phyloP scores from a whole-genome alignment of 1,140 invertebrate species.

The Cherax quadricarinatus region DNA sequence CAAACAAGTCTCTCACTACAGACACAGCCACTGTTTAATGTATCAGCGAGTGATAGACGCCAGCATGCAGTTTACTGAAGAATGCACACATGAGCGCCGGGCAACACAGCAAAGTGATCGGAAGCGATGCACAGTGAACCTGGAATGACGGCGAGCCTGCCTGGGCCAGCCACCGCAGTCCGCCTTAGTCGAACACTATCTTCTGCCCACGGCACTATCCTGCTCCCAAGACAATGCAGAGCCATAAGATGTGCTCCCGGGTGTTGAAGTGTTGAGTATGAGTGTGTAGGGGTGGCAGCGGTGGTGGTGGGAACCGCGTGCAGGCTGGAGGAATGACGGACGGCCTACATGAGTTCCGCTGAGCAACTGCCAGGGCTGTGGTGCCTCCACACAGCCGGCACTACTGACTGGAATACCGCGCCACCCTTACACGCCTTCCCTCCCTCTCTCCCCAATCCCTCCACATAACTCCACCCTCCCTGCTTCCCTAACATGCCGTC shows the following conservation, averaged over 20 bases:
- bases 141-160: neutral
- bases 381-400: neutral
- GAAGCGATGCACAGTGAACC: neutral
- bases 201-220: neutral
- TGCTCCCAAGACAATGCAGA: neutral
- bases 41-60: too few relatives aligned
- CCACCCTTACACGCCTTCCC: neutral
- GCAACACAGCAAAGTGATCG: neutral
- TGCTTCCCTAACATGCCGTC: too few relatives aligned
- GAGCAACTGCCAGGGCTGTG: neutral
- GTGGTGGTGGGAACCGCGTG: neutral
- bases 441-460: neutral
- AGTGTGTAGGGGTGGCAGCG: neutral
- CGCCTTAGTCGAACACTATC: neutral
- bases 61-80: too few relatives aligned
- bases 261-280: neutral
- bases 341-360: neutral
- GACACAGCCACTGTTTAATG: neutral
- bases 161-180: neutral
- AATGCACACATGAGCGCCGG: too few relatives aligned
- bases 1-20: neutral
- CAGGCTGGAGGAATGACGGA: neutral
- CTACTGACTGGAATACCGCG: neutral
- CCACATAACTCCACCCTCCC: too few relatives aligned
- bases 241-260: neutral